Conservation (phyloP, 1,140 invertebrate species). For the Macrosteles quadrilineatus region DNA sequence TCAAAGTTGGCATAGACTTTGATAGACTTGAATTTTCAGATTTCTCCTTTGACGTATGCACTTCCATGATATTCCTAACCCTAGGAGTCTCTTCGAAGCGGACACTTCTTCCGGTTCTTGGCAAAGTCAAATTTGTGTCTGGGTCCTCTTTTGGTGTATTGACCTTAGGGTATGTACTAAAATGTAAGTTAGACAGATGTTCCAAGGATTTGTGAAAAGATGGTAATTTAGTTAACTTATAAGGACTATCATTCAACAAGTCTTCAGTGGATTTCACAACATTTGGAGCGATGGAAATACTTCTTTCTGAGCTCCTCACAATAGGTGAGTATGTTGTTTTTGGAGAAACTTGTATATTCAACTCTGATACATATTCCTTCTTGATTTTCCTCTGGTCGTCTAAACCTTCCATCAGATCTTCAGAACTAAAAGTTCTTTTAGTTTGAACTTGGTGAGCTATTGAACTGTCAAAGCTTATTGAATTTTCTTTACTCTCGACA, state of each 20-base stretch:
- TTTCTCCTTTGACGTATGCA: neutral
- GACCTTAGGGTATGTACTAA: neutral
- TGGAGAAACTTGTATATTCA: neutral
- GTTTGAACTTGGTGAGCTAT: too few relatives aligned
- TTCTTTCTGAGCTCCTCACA: neutral
- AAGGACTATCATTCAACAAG: neutral
- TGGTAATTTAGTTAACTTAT: neutral
- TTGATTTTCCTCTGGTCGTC: neutral
- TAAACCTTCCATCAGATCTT: too few relatives aligned
- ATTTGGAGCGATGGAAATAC: neutral
- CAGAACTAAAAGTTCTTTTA: too few relatives aligned
- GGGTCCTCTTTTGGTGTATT: neutral
- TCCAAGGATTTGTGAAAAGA: neutral
- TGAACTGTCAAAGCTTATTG: too few relatives aligned
- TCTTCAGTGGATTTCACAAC: neutral
- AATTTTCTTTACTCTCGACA: too few relatives aligned
- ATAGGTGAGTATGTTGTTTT: neutral
- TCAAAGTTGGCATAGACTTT: slow-evolving; percentile 11
- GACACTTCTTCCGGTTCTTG: neutral
- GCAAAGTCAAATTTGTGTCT: neutral
- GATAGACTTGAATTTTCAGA: neutral
- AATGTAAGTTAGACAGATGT: neutral
- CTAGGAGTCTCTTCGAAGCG: slow-evolving; percentile 11
- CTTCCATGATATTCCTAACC: neutral
- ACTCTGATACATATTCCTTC: slow-evolving; percentile 3